phyloP scores from a whole-genome alignment of 2,113 vertebrate species.

The Hippopotamus amphibius region DNA sequence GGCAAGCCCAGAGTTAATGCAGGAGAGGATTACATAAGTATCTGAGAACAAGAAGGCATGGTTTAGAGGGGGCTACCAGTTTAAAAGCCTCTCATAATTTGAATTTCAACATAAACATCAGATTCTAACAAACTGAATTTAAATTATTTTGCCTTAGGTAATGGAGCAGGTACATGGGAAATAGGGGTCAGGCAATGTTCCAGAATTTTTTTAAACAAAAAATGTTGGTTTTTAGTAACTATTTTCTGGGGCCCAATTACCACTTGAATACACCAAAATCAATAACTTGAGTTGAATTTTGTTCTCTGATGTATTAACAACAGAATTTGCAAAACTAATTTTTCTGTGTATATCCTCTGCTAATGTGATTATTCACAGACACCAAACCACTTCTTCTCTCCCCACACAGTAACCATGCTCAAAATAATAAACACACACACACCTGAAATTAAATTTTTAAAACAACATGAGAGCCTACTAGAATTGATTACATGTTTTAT shows the following conservation, averaged over 20 bases:
- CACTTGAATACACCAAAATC: constrained; percentile 55
- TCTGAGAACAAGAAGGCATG: neutral
- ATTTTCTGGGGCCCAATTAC: constrained; percentile 14
- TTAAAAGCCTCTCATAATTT: constrained; percentile 17
- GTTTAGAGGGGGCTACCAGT: neutral
- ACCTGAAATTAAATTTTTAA: neutral
- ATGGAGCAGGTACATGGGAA: neutral
- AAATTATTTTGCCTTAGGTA: constrained; percentile 40
- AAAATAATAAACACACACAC: neutral
- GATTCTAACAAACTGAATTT: constrained; percentile 66
- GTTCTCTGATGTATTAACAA: constrained; percentile 35
- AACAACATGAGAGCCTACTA: neutral
- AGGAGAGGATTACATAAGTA: neutral
- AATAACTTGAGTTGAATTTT: constrained; percentile 53
- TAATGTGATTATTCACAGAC: constrained; percentile 36
- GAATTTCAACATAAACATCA: constrained; percentile 52
- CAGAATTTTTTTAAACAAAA: constrained; percentile 28
- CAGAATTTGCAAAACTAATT: constrained; percentile 57
- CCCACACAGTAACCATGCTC: neutral
- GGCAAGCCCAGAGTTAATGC: neutral
- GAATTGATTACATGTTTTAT: neutral
- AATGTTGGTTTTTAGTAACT: constrained; percentile 65
- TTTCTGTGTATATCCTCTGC: neutral
- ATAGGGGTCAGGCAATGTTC: neutral
- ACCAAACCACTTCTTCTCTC: neutral